Evolutionary conservation across 2,888 invertebrate species (phyloP), one percentile per base, ranked within the genome.

Genomic region (Camptogramma bilineatum): DNA sequence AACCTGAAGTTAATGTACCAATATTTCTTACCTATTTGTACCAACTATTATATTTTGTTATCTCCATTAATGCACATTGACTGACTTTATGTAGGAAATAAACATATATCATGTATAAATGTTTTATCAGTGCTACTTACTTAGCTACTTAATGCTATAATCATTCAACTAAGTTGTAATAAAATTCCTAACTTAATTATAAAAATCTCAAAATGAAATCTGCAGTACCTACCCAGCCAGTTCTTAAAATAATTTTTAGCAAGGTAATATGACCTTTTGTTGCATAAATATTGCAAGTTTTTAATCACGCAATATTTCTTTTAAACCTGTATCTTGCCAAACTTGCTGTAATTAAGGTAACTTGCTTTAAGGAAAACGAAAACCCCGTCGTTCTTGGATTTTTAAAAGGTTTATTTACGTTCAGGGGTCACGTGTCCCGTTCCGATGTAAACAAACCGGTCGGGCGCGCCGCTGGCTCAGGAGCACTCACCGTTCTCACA

Each of bases 401-500:
- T 75, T 74, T 69, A 71, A 60, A 61, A 59, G 73, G 70, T 79
- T 80, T 82, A 83, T 84, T 84, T 84, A 83, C 84, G 75, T 72
- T 71, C 60, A 72, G 73, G 82, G 75, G 84, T 91, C 92, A 91
- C 91, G 92, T 93, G 92, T 84, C 74, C 54, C 51, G 65, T 31
- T 53, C 44, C 76, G 84, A 84, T 85, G 91, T 91, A 91, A 92
- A 92, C 91, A 93, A 91, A 92, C 90, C 91, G 91, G 90, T 91
- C 83, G 61, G 17, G 48, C 19, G 28, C 73, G 75, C 73, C 5
- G 74, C 74, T 73, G 74, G 74, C 76, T 64, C 74, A 70, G 72
- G 62, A 68, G 42, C 58, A 92, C 94, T 94, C 81, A 94, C 95
- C 95, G 84, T 95, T 94, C 73, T 91, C 91, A 76, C 90, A 87